Evolutionary conservation across 2,888 invertebrate species (phyloP), one percentile per base, ranked within the genome.

Genomic region (Drosophila planitibia): DNA sequence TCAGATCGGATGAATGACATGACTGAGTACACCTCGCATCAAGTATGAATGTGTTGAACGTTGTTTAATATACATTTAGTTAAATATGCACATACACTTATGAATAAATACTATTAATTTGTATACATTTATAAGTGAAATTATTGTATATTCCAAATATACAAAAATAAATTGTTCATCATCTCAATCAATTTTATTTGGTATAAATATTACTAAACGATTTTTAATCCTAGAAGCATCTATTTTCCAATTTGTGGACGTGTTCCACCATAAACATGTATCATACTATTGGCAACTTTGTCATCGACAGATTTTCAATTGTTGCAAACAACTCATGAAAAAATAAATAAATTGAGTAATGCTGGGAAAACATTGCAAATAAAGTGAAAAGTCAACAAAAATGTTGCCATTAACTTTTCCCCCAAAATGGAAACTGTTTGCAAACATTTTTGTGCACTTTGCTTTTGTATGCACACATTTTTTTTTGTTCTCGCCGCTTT

Each of bases 301-400:
- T 90, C 85, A 90, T 76, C 86, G 76, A 70, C 85, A 90, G 90
- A 69, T 90, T 85, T 83, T 71, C 86, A 74, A 78, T 90, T 83
- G 83, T 69, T 67, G 71, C 73, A 67, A 70, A 60, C 72, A 90
- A 77, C 79, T 79, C 75, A 81, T 81, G 73, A 61, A 63, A 25
- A 70, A 64, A 51, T 16, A 66, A 44, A 54, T 53, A 30, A 22
- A 49, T 47, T 47, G 47, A 47, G 47, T 16, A 9, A 58, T n/a
- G 37, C 61, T 22, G 30, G 35, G 60, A 68, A 74, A 75, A 73
- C 62, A 37, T 67, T 49, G 71, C 64, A 84, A 90, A 87, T 74
- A 90, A 87, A 82, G 69, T 76, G 83, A 85, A 90, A 90, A 90
- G 83, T 90, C 76, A 81, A 89, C 89, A 81, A 78, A 79, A 82